These are phyloP conservation scores for Melopsittacus undulatus DNA, from an alignment of 2,797 vertebrate species.

Conservation along the genomic window DNA sequence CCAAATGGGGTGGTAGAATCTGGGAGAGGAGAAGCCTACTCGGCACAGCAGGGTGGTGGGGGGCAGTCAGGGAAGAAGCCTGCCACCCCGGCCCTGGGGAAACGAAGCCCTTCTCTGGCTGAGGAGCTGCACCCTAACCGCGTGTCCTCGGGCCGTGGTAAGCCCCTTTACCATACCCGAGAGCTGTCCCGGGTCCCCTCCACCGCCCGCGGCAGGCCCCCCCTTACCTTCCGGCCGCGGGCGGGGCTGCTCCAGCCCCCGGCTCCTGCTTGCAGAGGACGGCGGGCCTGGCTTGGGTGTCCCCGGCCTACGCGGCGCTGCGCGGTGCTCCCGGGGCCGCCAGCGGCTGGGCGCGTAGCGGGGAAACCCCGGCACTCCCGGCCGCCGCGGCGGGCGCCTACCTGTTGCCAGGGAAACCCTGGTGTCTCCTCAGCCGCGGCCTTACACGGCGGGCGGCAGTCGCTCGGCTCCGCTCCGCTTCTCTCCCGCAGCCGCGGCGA, in stretches of 20 bases:
- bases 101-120: not conserved
- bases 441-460: slow-evolving; percentile 1
- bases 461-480: not conserved
- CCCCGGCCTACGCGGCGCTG: not conserved
- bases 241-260: not conserved
- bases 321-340: not conserved
- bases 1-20: not conserved
- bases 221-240: slow-evolving; percentile 46
- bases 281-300: not conserved
- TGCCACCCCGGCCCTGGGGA: no score
- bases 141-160: not conserved
- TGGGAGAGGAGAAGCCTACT: not conserved
- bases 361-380: slow-evolving; percentile 36
- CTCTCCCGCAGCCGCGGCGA: not conserved
- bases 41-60: rapidly evolving
- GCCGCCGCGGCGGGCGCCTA: not conserved
- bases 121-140: not conserved
- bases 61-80: not conserved
- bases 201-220: not conserved
- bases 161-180: not conserved
- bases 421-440: slow-evolving; percentile 59
- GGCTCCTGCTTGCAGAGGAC: not conserved
- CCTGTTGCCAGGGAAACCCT: slow-evolving; percentile 63
- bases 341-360: not conserved
- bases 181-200: not conserved